Percentiles rank a stretch among this genome's conserved stretches.
Conservation (phyloP, 2,797 vertebrate species). For the Sebastolobus alascanus region DNA sequence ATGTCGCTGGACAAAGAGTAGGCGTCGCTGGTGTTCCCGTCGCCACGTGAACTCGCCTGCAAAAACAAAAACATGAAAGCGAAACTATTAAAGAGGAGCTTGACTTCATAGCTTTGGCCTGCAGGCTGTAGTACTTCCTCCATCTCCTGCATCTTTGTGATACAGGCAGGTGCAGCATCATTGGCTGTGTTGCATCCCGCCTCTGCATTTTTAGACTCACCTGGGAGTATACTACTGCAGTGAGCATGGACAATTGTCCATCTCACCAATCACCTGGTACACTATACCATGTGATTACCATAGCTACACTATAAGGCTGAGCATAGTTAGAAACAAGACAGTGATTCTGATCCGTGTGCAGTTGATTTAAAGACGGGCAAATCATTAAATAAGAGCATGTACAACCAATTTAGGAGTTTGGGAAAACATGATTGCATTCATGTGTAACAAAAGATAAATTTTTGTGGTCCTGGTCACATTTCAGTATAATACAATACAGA, state of each 20-base stretch:
- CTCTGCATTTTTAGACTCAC: conserved; percentile 18
- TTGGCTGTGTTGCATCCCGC: not conserved
- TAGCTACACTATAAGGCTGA: not conserved
- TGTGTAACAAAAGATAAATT: not conserved
- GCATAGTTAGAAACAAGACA: not conserved
- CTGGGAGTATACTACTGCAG: conserved; percentile 1
- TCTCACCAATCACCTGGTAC: conserved; percentile 7
- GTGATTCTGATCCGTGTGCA: not conserved
- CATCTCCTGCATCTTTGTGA: conserved; percentile 10
- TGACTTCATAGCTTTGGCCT: not conserved
- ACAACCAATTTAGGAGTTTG: not conserved
- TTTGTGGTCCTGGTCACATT: not conserved
- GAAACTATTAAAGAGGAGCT: conserved; percentile 12
- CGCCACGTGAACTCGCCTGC: conserved; percentile 79
- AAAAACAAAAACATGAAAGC: conserved; percentile 34
- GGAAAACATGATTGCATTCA: not conserved
- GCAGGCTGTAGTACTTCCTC: conserved; percentile 9
- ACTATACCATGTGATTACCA: conserved; percentile 1
- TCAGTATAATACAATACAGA: not conserved
- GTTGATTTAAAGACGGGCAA: not conserved
- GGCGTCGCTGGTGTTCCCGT: conserved; percentile 88
- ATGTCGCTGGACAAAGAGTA: conserved; percentile 91
- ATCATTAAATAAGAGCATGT: not conserved
- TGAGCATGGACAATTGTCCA: not conserved
- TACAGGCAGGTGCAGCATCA: not conserved